Conservation (phyloP, 2,888 invertebrate genomes). For the Oscheius sp. region DNA sequence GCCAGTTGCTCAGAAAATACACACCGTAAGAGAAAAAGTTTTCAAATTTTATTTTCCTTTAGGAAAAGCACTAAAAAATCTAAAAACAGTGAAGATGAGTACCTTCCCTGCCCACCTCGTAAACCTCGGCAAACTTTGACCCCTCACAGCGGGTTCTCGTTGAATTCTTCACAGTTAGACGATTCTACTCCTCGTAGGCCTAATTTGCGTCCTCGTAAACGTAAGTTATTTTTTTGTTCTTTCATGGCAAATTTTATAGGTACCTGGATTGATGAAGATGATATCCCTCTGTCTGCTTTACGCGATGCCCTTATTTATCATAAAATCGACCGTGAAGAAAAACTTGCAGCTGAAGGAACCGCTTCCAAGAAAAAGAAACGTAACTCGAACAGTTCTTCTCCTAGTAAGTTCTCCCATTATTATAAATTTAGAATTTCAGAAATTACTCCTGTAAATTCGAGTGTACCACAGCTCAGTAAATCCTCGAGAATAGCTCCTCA, state of each 20-base stretch:
- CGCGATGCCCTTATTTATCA: slow-evolving; percentile 7
- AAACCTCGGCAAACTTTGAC: background rate
- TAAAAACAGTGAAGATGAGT: background rate
- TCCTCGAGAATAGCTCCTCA: background rate
- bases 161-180: background rate
- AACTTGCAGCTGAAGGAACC: background rate
- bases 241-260: background rate
- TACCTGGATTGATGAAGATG: slow-evolving; percentile 8
- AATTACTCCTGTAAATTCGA: too few species aligned
- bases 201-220: slow-evolving; percentile 6
- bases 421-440: too few species aligned
- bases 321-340: slow-evolving; percentile 3
- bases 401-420: background rate
- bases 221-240: background rate
- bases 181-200: slow-evolving; percentile 16
- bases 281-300: slow-evolving; percentile 10
- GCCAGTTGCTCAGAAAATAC: background rate
- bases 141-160: background rate
- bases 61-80: background rate
- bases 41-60: background rate
- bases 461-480: background rate
- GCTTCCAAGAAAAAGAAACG: too few species aligned
- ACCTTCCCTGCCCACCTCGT: slow-evolving; percentile 4
- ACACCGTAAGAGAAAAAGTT: background rate
- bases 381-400: too few species aligned